A percentile compares a stretch with the other conserved stretches of the same genome.
phyloP scores from a whole-genome alignment of 2,888 invertebrate species.

The Epsilonema sp. region DNA sequence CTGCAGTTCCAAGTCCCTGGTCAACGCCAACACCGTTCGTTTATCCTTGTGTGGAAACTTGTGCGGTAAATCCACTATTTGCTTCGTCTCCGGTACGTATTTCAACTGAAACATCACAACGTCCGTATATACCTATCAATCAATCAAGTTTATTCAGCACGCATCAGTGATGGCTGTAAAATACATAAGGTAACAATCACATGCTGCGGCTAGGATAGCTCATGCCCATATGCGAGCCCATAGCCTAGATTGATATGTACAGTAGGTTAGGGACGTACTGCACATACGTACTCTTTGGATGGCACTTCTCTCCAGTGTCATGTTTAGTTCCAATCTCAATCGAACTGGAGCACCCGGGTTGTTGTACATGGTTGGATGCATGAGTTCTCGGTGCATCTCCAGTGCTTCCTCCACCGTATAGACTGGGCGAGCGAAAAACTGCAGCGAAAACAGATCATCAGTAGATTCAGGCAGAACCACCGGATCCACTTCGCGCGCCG shows the following conservation, averaged over 20 bases:
- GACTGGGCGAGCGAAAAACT: not conserved
- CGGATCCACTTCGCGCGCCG: not conserved
- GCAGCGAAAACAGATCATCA: not conserved
- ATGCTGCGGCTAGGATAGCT: no score
- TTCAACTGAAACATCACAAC: not conserved
- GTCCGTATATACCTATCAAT: not conserved
- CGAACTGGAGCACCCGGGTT: constrained; percentile 48
- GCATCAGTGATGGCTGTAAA: not conserved
- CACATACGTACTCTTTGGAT: constrained; percentile 35
- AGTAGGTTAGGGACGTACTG: no score
- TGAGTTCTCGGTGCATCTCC: constrained; percentile 52
- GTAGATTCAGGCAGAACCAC: not conserved
- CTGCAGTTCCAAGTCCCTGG: constrained; percentile 33
- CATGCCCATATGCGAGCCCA: no score
- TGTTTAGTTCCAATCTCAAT: constrained; percentile 55
- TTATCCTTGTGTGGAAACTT: not conserved
- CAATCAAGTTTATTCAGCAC: not conserved
- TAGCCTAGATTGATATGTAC: no score
- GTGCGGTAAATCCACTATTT: constrained; percentile 1
- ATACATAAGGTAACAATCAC: no score
- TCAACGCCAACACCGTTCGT: not conserved
- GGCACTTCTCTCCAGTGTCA: constrained; percentile 51
- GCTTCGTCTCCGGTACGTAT: not conserved
- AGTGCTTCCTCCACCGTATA: constrained; percentile 46
- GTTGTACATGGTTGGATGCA: constrained; percentile 62